A percentile compares a stretch with the other conserved stretches of the same genome.
Conservation (phyloP, 2,113 vertebrate species). For the Crotalus tigris region DNA sequence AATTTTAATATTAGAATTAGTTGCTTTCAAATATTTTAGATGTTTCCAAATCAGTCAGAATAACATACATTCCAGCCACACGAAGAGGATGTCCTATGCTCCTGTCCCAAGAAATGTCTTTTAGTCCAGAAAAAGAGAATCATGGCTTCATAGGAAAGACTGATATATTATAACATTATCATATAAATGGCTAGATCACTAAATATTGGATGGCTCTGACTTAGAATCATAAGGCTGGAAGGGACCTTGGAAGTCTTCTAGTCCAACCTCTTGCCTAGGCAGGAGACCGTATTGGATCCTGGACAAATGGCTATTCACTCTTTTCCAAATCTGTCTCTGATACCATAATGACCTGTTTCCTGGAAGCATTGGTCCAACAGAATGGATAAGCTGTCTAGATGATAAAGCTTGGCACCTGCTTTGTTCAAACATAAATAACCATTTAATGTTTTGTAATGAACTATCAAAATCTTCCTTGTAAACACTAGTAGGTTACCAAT, state of each 20-base stretch:
- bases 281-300: background rate
- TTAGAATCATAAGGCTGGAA: background rate
- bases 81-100: background rate
- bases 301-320: background rate
- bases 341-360: background rate
- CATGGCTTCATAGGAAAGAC: background rate
- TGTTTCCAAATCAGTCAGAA: background rate
- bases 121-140: background rate
- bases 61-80: background rate
- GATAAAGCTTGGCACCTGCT: background rate
- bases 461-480: background rate
- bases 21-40: background rate
- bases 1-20: background rate
- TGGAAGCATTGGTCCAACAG: background rate
- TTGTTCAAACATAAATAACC: background rate
- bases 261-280: background rate
- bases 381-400: too few species aligned
- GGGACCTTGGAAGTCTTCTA: background rate
- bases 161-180: background rate
- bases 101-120: background rate
- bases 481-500: background rate
- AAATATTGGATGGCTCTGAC: background rate
- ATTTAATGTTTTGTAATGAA: background rate
- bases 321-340: background rate
- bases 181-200: background rate